Percentiles rank a stretch among this genome's conserved stretches.
Conservation (phyloP, 2,888 invertebrate species). For the Polyommatus icarus region DNA sequence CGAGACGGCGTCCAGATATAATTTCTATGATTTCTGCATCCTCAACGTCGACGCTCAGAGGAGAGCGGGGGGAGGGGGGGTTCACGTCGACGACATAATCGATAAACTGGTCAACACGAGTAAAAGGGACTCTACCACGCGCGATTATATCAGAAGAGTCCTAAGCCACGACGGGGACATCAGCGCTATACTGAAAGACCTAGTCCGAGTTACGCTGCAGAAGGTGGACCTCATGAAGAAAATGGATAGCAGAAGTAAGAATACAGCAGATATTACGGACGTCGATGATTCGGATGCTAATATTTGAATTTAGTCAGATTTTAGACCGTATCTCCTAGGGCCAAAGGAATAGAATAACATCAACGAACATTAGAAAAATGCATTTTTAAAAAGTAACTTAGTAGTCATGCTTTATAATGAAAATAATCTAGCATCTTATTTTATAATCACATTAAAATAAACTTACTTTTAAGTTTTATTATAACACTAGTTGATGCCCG, state of each 20-base stretch:
- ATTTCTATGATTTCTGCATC: not conserved
- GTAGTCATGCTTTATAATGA: not conserved
- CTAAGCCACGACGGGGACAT: constrained; percentile 69
- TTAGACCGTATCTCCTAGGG: not conserved
- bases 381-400: not conserved
- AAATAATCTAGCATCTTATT: not conserved
- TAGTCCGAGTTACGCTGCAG: constrained; percentile 72
- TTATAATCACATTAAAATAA: not conserved
- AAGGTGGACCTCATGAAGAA: constrained; percentile 64
- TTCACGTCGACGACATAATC: not conserved
- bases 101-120: not conserved
- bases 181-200: constrained; percentile 68
- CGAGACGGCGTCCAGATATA: not conserved
- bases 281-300: not conserved
- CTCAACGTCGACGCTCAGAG: not conserved
- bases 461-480: too few relatives aligned
- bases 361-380: not conserved
- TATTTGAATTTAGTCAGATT: not conserved
- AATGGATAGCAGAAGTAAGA: constrained; percentile 45
- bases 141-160: constrained; percentile 62
- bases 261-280: not conserved
- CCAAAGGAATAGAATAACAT: not conserved
- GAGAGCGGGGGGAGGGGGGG: too few relatives aligned
- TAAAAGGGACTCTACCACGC: constrained; percentile 57
- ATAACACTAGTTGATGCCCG: too few relatives aligned